phyloP scores from a whole-genome alignment of 1,140 invertebrate genomes.

The Conopomorpha cramerella region DNA sequence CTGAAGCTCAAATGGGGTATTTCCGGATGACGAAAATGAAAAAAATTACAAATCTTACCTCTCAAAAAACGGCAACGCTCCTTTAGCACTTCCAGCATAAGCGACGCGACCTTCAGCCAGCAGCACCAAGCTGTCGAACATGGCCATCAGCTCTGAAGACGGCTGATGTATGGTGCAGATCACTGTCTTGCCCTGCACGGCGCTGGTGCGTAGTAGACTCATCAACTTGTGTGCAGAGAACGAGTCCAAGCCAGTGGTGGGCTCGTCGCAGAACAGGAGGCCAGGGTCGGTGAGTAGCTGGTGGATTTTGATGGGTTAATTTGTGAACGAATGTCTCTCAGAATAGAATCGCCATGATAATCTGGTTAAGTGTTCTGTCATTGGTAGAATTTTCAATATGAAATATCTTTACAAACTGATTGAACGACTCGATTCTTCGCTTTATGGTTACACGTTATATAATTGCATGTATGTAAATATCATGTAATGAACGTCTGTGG shows the following conservation, averaged over 20 bases:
- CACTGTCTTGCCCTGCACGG: conserved; percentile 78
- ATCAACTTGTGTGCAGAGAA: conserved; percentile 89
- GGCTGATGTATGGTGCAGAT: conserved; percentile 97
- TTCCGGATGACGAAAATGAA: too few species aligned
- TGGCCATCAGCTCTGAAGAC: conserved; percentile 86
- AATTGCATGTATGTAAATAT: too few species aligned
- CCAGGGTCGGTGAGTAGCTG: conserved; percentile 90
- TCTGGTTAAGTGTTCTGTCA: too few species aligned
- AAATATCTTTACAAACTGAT: too few species aligned
- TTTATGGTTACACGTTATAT: too few species aligned
- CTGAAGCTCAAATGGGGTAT: too few species aligned
- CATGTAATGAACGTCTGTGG: too few species aligned
- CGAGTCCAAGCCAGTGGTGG: conserved; percentile 92
- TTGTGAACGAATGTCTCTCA: too few species aligned
- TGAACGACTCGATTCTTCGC: too few species aligned
- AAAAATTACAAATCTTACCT: conserved; percentile 63
- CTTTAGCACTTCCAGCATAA: conserved; percentile 77
- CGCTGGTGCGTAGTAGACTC: conserved; percentile 70
- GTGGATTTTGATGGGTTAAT: background rate
- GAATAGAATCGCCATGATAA: too few species aligned
- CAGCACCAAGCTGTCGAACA: conserved; percentile 86
- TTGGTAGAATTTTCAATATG: too few species aligned
- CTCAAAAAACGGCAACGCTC: conserved; percentile 80
- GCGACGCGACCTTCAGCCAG: conserved; percentile 89
- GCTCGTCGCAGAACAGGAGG: conserved; percentile 94